Conservation (phyloP, 2,113 vertebrate genomes). For the Rallus limicola region DNA sequence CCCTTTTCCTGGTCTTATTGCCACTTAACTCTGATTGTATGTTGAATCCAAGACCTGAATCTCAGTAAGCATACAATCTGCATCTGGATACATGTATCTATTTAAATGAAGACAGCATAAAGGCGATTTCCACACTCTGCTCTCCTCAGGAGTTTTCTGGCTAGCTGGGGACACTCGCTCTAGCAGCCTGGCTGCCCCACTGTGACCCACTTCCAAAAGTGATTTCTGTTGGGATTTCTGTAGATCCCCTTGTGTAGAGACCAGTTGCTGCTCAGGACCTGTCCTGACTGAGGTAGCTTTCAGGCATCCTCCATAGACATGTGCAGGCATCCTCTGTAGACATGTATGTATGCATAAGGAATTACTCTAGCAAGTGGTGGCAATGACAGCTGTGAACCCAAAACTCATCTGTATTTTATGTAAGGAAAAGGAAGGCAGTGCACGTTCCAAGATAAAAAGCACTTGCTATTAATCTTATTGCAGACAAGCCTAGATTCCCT, state of each 20-base stretch:
- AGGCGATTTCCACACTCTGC: neutral
- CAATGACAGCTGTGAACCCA: neutral
- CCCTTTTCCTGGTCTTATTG: neutral
- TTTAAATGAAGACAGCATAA: neutral
- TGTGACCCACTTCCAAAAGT: neutral
- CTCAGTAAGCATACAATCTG: neutral
- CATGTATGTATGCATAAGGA: rapidly evolving
- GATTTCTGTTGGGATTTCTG: neutral
- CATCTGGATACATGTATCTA: neutral
- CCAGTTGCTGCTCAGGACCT: neutral
- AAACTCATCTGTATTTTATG: neutral
- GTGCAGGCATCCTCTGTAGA: neutral
- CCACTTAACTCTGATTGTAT: neutral
- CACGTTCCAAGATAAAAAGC: neutral
- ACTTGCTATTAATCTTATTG: neutral
- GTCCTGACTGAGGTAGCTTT: neutral
- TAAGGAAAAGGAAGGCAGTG: neutral
- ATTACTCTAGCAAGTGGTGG: neutral
- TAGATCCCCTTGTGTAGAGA: neutral
- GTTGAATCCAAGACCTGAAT: neutral
- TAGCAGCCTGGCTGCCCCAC: neutral
- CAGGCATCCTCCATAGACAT: neutral
- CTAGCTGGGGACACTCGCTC: neutral
- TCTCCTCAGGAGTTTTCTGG: neutral
- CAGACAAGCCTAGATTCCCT: neutral